These are phyloP conservation scores for Dasyornis broadbenti DNA, from an alignment of 2,113 vertebrate species.

Conservation along the genomic window DNA sequence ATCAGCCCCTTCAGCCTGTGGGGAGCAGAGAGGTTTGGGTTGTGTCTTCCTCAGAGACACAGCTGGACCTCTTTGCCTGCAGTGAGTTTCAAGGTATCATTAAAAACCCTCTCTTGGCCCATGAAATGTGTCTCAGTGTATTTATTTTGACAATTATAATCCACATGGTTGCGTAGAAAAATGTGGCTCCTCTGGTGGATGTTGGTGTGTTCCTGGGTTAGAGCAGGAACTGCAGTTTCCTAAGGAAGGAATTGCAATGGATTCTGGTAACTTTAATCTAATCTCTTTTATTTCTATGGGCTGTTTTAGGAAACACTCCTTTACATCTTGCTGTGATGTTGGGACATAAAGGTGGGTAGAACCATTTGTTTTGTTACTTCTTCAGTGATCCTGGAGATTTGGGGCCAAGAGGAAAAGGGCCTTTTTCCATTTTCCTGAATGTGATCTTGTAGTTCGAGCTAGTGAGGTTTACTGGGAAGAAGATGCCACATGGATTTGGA, in stretches of 20 bases:
- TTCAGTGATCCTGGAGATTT: neutral
- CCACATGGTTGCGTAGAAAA: neutral
- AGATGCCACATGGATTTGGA: fast-evolving
- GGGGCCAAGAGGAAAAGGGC: neutral
- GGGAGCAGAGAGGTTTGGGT: neutral
- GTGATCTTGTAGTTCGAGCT: neutral
- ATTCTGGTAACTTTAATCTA: neutral
- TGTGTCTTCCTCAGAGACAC: neutral
- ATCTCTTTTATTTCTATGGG: neutral
- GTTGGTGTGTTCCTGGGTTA: neutral
- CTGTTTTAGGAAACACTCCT: slow-evolving; percentile 91
- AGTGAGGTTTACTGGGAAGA: neutral
- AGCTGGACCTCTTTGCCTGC: neutral
- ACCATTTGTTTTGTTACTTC: neutral
- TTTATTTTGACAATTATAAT: neutral
- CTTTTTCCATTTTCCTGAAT: neutral
- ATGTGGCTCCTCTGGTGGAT: neutral
- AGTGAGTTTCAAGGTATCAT: neutral
- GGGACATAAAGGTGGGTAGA: slow-evolving; percentile 94
- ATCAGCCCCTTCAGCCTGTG: neutral
- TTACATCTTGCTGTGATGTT: slow-evolving; percentile 98
- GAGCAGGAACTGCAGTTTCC: neutral
- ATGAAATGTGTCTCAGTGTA: neutral
- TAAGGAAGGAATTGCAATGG: neutral
- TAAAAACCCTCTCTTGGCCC: neutral